Evolutionary conservation across 2,888 invertebrate genomes (phyloP).

Genomic region (Spicauda simplicius): DNA sequence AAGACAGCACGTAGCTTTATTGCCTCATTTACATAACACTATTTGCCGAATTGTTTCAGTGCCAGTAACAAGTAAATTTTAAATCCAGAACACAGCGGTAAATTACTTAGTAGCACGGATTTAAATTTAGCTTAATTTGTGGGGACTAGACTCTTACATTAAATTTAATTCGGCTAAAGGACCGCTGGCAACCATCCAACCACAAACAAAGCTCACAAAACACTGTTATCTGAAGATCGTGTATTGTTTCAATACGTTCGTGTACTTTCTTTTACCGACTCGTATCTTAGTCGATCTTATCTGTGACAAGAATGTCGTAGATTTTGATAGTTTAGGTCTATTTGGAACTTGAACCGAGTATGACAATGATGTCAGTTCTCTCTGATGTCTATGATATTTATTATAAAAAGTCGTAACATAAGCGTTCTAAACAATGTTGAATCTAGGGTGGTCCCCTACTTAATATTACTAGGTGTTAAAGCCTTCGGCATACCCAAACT

Average conservation of each 20-base stretch:
- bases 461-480: not conserved
- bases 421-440: too few relatives aligned
- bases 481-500: not conserved
- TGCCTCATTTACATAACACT: slow-evolving; percentile 22
- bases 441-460: not conserved
- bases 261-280: not conserved
- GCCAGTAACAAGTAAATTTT: slow-evolving; percentile 28
- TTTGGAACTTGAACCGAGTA: not conserved
- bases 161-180: slow-evolving; percentile 42
- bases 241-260: slow-evolving; percentile 11
- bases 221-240: slow-evolving; percentile 15
- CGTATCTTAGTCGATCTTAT: not conserved
- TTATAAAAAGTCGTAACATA: not conserved
- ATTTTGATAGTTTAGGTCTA: not conserved
- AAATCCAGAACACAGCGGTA: slow-evolving; percentile 20
- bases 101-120: slow-evolving; percentile 25
- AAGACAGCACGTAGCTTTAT: slow-evolving; percentile 19
- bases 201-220: slow-evolving; percentile 28
- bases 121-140: slow-evolving; percentile 32
- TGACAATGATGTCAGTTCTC: too few relatives aligned
- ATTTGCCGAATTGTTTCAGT: slow-evolving; percentile 28
- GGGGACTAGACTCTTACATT: slow-evolving; percentile 27
- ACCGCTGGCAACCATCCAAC: slow-evolving; percentile 43
- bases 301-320: not conserved
- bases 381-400: too few relatives aligned